phyloP scores from a whole-genome alignment of 2,888 invertebrate genomes.

The Leptarthrus brevirostris region DNA sequence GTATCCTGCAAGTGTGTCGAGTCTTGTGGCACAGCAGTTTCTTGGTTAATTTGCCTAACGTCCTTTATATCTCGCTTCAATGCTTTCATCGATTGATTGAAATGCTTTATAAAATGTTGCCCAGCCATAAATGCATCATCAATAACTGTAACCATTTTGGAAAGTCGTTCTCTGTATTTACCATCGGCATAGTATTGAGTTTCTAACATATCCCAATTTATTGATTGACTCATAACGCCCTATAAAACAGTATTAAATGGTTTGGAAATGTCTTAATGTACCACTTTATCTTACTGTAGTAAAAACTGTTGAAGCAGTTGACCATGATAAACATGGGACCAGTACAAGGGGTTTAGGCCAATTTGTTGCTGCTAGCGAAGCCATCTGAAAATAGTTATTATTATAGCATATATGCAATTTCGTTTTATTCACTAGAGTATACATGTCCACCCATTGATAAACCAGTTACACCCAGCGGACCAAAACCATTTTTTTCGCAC shows the following conservation, averaged over 20 bases:
- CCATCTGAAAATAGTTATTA: constrained; percentile 89
- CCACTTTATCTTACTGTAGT: constrained; percentile 80
- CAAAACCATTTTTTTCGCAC: constrained; percentile 91
- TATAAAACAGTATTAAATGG: no score
- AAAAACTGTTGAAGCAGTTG: constrained; percentile 95
- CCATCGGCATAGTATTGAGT: constrained; percentile 87
- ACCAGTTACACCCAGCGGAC: constrained; percentile 94
- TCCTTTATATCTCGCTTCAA: constrained; percentile 65
- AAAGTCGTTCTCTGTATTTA: constrained; percentile 82
- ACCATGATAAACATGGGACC: constrained; percentile 97
- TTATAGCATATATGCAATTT: no score
- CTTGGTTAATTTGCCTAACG: constrained; percentile 49
- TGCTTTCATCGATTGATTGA: constrained; percentile 69
- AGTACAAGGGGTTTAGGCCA: constrained; percentile 95
- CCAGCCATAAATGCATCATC: constrained; percentile 80
- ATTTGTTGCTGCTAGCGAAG: constrained; percentile 94
- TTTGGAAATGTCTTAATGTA: no score
- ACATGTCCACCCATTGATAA: constrained; percentile 99
- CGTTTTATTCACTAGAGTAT: constrained; percentile 67
- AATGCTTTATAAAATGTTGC: constrained; percentile 78
- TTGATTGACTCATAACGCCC: constrained; percentile 95
- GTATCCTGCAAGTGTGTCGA: background rate
- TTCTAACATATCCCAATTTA: constrained; percentile 92
- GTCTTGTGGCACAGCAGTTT: background rate
- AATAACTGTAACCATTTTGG: constrained; percentile 86